Evolutionary conservation across 2,797 vertebrate species (phyloP), one percentile per base, ranked within the genome.

Genomic region (Enteromius trimaculatus): DNA sequence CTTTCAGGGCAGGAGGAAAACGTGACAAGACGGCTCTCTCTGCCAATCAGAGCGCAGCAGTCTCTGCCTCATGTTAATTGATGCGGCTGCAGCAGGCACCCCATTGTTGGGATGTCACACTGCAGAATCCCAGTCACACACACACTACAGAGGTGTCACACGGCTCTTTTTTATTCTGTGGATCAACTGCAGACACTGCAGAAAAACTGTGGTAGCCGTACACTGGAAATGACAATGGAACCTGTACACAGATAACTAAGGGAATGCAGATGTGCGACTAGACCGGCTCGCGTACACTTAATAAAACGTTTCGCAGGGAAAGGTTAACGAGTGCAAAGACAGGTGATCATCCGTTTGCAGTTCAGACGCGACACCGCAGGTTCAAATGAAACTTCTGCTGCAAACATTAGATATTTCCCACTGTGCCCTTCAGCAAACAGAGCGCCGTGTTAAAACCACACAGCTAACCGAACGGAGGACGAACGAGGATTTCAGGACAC

Each of bases 31-130:
- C 51, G 60, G 37, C 44, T 68, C 84, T 74, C 23, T 81, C 74
- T 29, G 77, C 93, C 92, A 92, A 94, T 94, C 87, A 72, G 90
- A 81, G 47, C 19, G 9, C 71, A 83, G 89, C 88, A 85, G 90
- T 90, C 81, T 37, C 42, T 89, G 87, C 69, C 84, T 90, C 90
- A 94, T 94, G 93, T 91, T 94, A 94, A 93, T 93, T 91, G 91
- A 90, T 94, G 93, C 91, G 91, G 92, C 91, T 91, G 92, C 86
- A 89, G 86, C 85, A 86, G 82, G 68, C 81, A 76, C 85, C 86
- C 83, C 9, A 39, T 76, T 80, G 85, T 77, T 68, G 84, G 85
- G 77, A 79, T 88, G 82, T 87, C 86, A 88, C 84, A 87, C 82
- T 87, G 87, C 86, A 84, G 87, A 84, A 86, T 79, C 83, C 80